Base-by-base conservation (phyloP, 53 echinoderm and acorn worm species). In the Mesocentrotus franciscanus region DNA sequence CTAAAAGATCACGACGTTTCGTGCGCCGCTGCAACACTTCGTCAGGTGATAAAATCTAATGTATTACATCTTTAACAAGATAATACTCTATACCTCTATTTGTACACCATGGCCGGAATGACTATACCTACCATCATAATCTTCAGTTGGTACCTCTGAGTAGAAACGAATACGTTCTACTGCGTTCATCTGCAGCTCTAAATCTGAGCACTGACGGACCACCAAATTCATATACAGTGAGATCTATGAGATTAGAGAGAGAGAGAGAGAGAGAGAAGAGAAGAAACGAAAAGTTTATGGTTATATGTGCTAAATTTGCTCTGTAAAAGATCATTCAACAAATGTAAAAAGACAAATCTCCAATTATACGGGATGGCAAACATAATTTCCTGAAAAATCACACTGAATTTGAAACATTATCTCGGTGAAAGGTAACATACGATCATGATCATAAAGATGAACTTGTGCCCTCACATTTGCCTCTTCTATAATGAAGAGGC, bases 151-250 rank as follows among this genome's bases (percentile, higher is more conserved):
- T 9, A 98, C 72, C 22, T 97, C 78, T 4, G 94, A 96, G 78
- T 97, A 98, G 78, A 92, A 97, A n/a, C 95, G 92, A 59, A 98
- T 71, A 60, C 98, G 94, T 85, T 97, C 98, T 72, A 97, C 95
- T 14, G 97, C 97, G 79, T 97, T 98, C 98, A 98, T 98, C 56
- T 96, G 96, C 95, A 98, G 96, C 85, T 98, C 98, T 59, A 97
- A 27, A n/a, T 98, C 97, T 60, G 97, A 95, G 58, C 96, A 90
- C 22, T 95, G 96, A 70, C 97, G 97, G 22, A 98, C 96, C 60
- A 96, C 96, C 85, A 96, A 96, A 85, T 98, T 98, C 90, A 98
- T 95, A 90, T 95, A 95, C 62, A 78, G 68, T 8, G 98, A 96
- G 68, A 98, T 92, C 98, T 98, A 33, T 33, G 56, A 59, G 36